These are phyloP conservation scores for Micromys minutus DNA, from an alignment of 2,113 vertebrate genomes.

Conservation along the genomic window DNA sequence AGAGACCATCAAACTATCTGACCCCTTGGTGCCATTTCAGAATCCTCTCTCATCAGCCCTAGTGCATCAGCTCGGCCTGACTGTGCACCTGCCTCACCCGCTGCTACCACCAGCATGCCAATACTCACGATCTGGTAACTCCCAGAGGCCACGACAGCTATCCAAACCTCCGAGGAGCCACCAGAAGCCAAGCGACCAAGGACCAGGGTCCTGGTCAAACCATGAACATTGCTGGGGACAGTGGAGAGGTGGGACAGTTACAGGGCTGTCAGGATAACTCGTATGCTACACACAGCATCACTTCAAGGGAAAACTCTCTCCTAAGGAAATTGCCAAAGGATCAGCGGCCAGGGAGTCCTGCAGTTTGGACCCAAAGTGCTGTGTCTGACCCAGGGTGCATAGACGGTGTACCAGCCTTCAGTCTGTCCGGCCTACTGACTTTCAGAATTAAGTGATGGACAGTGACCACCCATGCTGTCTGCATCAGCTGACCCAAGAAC, in stretches of 20 bases:
- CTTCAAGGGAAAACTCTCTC: background rate
- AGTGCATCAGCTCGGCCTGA: background rate
- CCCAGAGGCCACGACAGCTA: background rate
- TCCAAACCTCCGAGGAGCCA: background rate
- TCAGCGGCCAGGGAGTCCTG: fast-evolving
- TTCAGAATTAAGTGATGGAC: background rate
- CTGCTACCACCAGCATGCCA: background rate
- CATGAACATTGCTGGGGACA: fast-evolving
- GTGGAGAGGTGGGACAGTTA: background rate
- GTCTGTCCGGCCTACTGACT: background rate
- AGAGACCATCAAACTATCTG: background rate
- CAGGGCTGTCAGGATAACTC: background rate
- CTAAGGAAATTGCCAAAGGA: background rate
- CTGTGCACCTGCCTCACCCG: too few relatives aligned
- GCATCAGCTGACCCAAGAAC: background rate
- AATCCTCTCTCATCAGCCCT: background rate
- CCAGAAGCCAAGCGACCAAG: background rate
- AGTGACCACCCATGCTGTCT: background rate
- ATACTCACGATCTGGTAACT: background rate
- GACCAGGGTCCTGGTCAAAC: background rate
- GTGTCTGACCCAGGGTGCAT: background rate
- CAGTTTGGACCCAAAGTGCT: background rate
- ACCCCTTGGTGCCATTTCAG: background rate
- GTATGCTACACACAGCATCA: background rate
- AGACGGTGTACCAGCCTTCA: background rate